Percentiles rank a stretch among this genome's conserved stretches.
These are phyloP conservation scores for Patella pellucida DNA, from an alignment of 2,888 invertebrate genomes.

Conservation along the genomic window DNA sequence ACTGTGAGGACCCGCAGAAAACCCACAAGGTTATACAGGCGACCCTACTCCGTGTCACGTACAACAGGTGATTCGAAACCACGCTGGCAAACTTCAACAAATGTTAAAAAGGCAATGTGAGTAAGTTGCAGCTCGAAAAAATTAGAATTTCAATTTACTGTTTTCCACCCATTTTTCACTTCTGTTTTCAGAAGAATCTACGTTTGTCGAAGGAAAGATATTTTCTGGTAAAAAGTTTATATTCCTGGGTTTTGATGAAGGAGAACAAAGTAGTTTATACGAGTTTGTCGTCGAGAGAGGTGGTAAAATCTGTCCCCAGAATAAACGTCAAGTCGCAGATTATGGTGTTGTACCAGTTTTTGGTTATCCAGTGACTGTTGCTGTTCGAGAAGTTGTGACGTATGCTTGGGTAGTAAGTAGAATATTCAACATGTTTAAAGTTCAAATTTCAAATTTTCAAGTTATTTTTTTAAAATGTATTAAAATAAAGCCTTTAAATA, in stretches of 20 bases:
- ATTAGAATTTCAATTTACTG: too few relatives aligned
- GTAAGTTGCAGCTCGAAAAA: too few relatives aligned
- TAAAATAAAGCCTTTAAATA: too few relatives aligned
- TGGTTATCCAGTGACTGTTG: conserved; percentile 71
- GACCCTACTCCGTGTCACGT: too few relatives aligned
- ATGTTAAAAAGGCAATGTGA: too few relatives aligned
- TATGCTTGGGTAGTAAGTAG: conserved; percentile 82
- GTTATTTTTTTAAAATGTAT: too few relatives aligned
- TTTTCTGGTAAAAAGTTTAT: conserved; percentile 64
- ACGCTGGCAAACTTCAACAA: too few relatives aligned
- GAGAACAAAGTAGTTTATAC: conserved; percentile 56
- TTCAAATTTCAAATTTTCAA: too few relatives aligned
- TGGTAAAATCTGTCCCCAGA: conserved; percentile 70
- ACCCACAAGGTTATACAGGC: too few relatives aligned
- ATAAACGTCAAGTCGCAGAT: conserved; percentile 73
- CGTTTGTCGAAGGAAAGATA: conserved; percentile 36
- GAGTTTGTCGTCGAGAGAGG: conserved; percentile 69
- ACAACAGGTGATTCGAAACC: too few relatives aligned
- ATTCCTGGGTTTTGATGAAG: conserved; percentile 69
- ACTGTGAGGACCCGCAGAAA: too few relatives aligned
- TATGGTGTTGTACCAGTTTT: conserved; percentile 78
- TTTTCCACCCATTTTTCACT: neutral
- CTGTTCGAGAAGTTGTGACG: conserved; percentile 78
- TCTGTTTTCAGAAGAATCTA: neutral
- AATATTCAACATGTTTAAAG: too few relatives aligned